These are phyloP conservation scores for Phania funesta DNA, from an alignment of 2,888 invertebrate species.

Conservation along the genomic window DNA sequence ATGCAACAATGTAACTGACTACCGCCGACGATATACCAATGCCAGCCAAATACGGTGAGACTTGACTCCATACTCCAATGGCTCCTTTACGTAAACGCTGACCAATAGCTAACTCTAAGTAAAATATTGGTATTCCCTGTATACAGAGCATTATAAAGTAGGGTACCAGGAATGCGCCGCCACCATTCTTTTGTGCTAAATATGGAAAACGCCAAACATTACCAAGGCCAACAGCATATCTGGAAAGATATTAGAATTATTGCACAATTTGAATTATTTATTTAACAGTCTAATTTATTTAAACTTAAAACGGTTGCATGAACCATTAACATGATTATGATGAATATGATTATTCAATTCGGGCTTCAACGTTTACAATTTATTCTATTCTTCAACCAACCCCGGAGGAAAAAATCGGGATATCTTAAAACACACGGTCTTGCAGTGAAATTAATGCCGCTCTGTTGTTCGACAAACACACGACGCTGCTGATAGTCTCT, in stretches of 20 bases:
- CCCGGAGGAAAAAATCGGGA: too few relatives aligned
- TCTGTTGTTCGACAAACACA: too few relatives aligned
- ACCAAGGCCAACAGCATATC: conserved; percentile 95
- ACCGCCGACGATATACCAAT: conserved; percentile 97
- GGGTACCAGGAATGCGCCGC: conserved; percentile 97
- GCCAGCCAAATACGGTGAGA: conserved; percentile 91
- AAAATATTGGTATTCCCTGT: conserved; percentile 97
- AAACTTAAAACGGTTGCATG: too few relatives aligned
- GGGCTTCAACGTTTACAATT: too few relatives aligned
- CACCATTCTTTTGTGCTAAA: conserved; percentile 96
- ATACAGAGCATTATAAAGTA: conserved; percentile 97
- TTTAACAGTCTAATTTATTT: too few relatives aligned
- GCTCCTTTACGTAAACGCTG: conserved; percentile 96
- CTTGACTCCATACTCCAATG: conserved; percentile 96
- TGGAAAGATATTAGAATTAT: conserved; percentile 60
- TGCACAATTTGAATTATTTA: too few relatives aligned
- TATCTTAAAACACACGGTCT: too few relatives aligned
- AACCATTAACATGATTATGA: too few relatives aligned
- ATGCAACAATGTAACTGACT: conserved; percentile 96
- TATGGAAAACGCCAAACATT: conserved; percentile 98
- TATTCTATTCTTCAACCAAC: too few relatives aligned
- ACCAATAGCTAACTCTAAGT: conserved; percentile 96
- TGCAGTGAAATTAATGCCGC: too few relatives aligned
- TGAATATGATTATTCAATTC: too few relatives aligned
- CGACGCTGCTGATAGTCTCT: too few relatives aligned